phyloP scores from a whole-genome alignment of 2,888 invertebrate species.

The Heliconius erato region DNA sequence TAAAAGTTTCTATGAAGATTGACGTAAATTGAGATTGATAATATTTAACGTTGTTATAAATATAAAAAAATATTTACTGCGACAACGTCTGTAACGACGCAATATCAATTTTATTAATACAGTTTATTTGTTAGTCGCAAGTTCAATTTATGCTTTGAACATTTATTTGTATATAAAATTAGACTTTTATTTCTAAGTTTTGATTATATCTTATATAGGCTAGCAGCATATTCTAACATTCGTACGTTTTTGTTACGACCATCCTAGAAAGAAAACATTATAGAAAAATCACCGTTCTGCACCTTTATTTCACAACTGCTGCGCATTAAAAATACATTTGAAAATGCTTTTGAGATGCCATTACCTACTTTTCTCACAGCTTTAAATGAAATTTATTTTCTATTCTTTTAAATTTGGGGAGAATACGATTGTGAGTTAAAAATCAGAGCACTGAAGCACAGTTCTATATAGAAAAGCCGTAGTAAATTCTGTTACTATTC shows the following conservation, averaged over 20 bases:
- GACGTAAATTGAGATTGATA: constrained; percentile 24
- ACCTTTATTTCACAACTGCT: constrained; percentile 59
- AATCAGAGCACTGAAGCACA: not conserved
- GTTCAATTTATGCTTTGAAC: not conserved
- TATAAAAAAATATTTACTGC: not conserved
- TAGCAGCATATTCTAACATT: not conserved
- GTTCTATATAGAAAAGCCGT: not conserved
- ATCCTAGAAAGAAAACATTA: constrained; percentile 20
- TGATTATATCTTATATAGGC: not conserved
- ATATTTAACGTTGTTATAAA: not conserved
- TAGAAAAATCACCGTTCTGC: constrained; percentile 37
- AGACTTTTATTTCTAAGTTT: too few species aligned
- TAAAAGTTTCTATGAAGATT: constrained; percentile 16
- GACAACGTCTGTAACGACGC: not conserved
- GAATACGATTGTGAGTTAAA: not conserved
- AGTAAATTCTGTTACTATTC: not conserved
- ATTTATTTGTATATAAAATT: not conserved
- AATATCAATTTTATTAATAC: not conserved
- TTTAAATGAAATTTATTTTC: constrained; percentile 39
- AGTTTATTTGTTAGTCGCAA: not conserved
- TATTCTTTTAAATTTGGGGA: constrained; percentile 16
- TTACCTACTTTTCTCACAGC: constrained; percentile 54
- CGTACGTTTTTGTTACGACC: not conserved
- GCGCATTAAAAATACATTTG: constrained; percentile 67
- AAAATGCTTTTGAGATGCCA: too few species aligned